Conservation (phyloP, 1,140 invertebrate species). For the Phthorimaea operculella region DNA sequence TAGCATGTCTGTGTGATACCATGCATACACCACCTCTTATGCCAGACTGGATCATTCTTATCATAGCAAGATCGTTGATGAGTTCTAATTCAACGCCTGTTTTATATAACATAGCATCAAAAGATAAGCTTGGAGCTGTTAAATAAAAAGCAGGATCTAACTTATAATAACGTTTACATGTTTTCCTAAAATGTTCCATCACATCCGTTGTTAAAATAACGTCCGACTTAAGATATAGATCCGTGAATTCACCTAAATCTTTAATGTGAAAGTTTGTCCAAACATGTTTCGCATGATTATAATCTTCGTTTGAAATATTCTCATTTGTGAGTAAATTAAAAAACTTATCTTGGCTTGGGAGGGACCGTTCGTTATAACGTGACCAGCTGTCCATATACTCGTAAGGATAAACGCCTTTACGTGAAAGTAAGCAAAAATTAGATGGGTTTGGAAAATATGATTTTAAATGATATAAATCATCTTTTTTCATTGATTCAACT, state of each 20-base stretch:
- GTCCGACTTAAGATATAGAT: slow-evolving; percentile 21
- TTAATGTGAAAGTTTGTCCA: slow-evolving; percentile 5
- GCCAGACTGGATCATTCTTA: slow-evolving; percentile 3
- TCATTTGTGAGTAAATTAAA: slow-evolving; percentile 4
- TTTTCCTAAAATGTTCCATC: slow-evolving; percentile 7
- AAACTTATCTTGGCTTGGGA: neutral
- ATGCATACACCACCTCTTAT: too few relatives aligned
- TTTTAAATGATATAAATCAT: slow-evolving; percentile 5
- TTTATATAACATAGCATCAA: too few relatives aligned
- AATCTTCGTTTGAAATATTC: neutral
- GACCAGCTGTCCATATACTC: neutral
- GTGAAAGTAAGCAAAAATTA: slow-evolving; percentile 3
- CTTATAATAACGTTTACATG: slow-evolving; percentile 4
- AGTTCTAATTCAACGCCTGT: slow-evolving; percentile 8
- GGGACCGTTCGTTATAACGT: neutral
- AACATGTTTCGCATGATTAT: slow-evolving; percentile 4
- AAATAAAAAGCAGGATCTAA: slow-evolving; percentile 10
- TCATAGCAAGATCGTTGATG: slow-evolving; percentile 4
- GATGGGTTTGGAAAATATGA: neutral
- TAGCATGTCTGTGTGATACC: too few relatives aligned
- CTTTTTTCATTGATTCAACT: slow-evolving; percentile 19
- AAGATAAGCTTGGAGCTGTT: too few relatives aligned
- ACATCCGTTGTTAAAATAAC: slow-evolving; percentile 21
- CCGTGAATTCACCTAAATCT: slow-evolving; percentile 6
- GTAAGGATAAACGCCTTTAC: slow-evolving; percentile 6